A percentile compares a stretch with the other conserved stretches of the same genome.
Evolutionary conservation across 2,888 invertebrate genomes (phyloP).

Genomic region (Watsonalla binaria): DNA sequence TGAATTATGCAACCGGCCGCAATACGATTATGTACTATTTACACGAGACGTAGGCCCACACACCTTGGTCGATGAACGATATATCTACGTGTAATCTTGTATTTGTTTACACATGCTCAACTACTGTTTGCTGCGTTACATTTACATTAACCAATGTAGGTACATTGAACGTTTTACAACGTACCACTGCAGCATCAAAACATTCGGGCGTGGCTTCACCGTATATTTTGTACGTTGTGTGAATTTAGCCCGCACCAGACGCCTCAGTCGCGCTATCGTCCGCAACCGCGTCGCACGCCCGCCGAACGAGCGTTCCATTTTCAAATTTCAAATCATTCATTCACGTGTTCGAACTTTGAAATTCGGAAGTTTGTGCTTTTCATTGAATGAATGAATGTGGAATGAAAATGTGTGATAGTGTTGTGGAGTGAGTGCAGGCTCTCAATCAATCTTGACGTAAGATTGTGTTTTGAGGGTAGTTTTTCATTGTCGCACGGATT

Average conservation of each 20-base stretch:
- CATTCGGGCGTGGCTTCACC: conserved; percentile 56
- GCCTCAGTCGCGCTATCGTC: conserved; percentile 21
- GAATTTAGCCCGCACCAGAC: conserved; percentile 9
- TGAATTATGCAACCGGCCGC: neutral
- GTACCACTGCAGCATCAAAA: conserved; percentile 38
- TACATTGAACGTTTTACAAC: conserved; percentile 3
- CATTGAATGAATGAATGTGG: neutral
- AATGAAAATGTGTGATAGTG: conserved; percentile 6
- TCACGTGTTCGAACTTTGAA: conserved; percentile 26
- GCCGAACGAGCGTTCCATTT: conserved; percentile 12
- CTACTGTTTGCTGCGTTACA: conserved; percentile 23
- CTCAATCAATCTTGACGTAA: conserved; percentile 37
- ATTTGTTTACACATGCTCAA: conserved; percentile 15
- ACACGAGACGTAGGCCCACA: neutral
- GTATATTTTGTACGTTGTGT: conserved; percentile 12
- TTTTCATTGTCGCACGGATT: conserved; percentile 17
- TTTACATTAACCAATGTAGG: conserved; percentile 14
- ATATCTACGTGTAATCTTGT: conserved; percentile 27
- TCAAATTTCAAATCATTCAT: conserved; percentile 6
- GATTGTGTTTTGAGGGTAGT: conserved; percentile 34
- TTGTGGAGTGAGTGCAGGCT: conserved; percentile 24
- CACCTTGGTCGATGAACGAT: conserved; percentile 38
- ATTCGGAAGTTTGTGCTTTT: conserved; percentile 16
- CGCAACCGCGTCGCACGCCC: conserved; percentile 21
- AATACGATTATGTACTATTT: neutral